phyloP scores from a whole-genome alignment of 2,113 vertebrate genomes.

The Toxostoma redivivum region DNA sequence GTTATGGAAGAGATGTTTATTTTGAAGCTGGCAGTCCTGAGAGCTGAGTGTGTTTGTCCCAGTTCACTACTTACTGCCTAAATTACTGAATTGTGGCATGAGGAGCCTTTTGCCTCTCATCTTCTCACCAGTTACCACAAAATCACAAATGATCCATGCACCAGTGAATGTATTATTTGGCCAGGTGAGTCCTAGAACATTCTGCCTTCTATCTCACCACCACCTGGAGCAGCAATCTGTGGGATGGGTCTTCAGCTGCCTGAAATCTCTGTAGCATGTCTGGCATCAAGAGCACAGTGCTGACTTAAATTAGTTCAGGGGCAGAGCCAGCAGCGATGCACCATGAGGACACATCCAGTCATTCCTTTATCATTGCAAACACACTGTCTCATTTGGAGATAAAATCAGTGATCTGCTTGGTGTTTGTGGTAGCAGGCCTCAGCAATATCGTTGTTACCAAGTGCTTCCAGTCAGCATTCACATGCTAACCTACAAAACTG shows the following conservation, averaged over 20 bases:
- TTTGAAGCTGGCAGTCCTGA: neutral
- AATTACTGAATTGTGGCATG: fast-evolving
- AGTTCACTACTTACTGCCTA: neutral
- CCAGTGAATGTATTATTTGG: neutral
- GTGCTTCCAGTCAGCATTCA: neutral
- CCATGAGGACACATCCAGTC: neutral
- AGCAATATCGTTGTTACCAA: neutral
- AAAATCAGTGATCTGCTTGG: neutral
- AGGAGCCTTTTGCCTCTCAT: neutral
- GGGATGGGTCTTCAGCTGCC: neutral
- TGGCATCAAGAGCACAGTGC: fast-evolving
- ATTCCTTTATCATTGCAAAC: neutral
- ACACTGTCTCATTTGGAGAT: fast-evolving
- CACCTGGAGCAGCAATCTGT: neutral
- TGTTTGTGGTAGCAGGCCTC: neutral
- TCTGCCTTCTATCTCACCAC: neutral
- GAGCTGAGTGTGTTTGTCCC: neutral
- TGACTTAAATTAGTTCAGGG: neutral
- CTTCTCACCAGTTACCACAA: neutral
- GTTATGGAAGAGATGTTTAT: neutral
- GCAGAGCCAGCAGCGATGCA: neutral
- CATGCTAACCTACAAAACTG: neutral
- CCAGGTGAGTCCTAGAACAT: neutral
- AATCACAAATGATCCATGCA: neutral
- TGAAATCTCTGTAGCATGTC: neutral